A percentile compares a stretch with the other conserved stretches of the same genome.
These are phyloP conservation scores for Capreolus pygargus DNA, from an alignment of 2,113 vertebrate genomes.

Conservation along the genomic window DNA sequence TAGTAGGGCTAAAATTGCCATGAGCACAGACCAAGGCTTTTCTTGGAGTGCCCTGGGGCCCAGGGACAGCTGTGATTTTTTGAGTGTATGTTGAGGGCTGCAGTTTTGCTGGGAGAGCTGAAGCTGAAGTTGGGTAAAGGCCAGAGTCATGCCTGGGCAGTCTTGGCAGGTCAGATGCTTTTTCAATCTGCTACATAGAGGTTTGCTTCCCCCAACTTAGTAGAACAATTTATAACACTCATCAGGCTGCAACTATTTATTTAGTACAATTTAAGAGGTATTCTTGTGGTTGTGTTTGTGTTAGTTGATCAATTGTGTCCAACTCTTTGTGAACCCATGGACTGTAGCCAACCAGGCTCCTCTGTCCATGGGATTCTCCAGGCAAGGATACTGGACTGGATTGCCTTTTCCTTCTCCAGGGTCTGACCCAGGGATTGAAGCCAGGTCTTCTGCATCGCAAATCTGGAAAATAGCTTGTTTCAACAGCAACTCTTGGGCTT, in stretches of 20 bases:
- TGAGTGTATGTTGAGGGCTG: not conserved
- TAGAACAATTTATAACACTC: not conserved
- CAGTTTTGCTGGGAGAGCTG: not conserved
- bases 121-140: not conserved
- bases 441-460: not conserved
- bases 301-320: rapidly evolving
- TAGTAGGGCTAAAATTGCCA: not conserved
- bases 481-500: not conserved
- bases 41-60: not conserved
- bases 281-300: not conserved
- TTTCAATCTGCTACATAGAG: not conserved
- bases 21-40: not conserved
- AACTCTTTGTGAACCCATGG: not conserved
- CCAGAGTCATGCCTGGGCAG: not conserved
- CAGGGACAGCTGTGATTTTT: not conserved
- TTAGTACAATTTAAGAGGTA: not conserved
- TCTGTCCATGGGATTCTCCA: not conserved
- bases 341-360: rapidly evolving
- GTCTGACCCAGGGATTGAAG: not conserved
- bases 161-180: not conserved
- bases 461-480: not conserved
- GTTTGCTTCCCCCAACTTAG: not conserved
- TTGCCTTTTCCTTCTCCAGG: not conserved
- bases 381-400: not conserved
- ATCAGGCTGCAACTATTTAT: not conserved